Evolutionary conservation across 35 echinoderm and acorn worm species (phyloP), one percentile per base, ranked within the genome.

Genomic region (Apostichopus parvimensis): DNA sequence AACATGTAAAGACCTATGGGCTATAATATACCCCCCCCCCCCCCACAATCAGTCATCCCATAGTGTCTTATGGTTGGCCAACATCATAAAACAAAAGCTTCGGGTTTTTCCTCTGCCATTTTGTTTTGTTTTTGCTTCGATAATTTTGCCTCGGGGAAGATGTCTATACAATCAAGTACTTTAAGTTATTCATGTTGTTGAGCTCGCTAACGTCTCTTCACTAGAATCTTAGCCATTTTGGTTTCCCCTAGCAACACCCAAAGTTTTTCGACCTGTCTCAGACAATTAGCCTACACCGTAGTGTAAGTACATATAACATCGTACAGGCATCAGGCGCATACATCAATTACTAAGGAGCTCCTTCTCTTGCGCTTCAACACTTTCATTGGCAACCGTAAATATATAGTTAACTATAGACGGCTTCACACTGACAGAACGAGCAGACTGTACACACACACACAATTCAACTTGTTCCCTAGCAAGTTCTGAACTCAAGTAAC

Each of bases 401-500:
- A 45, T 45, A 45, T 45, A 45, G 34, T 45, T 45, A 45, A 45
- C 34, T 45, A 45, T 75, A 18, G 71, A 21, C 6, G 5, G 5
- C 71, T 75, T 0, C 12, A n/a, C 14, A 75, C 7, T n/a, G 58
- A 1, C 71, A 24, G 71, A 20, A 22, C 71, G 6, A 22, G 17
- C 71, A 20, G 15, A 18, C 14, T 75, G 17, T 18, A 75, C 18
- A 75, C 71, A 13, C 64, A 68, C 64, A 68, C 64, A 18, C 64
- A 68, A 14, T 18, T 4, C 34, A 45, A 45, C 34, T 45, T 28
- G 57, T 8, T 75, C 13, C n/a, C 71, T 18, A 18, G 71, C 71
- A 75, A n/a, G 14, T 75, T 75, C 71, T 88, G 86, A 88, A 88
- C 86, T 88, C 86, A 24, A 68, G 68, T 88, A 88, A 88, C 86